These are phyloP conservation scores for Coilia nasus DNA, from an alignment of 2,797 vertebrate genomes.

Conservation along the genomic window DNA sequence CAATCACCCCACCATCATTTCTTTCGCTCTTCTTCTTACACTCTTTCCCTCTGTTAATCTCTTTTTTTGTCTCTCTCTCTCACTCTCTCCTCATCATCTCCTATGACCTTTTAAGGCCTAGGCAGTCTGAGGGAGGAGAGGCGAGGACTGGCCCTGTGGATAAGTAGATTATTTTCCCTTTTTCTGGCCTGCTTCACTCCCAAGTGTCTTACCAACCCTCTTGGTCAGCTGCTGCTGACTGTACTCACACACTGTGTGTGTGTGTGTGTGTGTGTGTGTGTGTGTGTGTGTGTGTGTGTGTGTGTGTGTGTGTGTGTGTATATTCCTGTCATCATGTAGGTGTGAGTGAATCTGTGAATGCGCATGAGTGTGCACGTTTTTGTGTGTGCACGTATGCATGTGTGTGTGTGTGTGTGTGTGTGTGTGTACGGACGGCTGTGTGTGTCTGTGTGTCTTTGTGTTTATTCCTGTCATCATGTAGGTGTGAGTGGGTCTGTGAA, in stretches of 20 bases:
- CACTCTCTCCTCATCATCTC: conserved; percentile 9
- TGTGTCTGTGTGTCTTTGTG: background rate
- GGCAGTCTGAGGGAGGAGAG: background rate
- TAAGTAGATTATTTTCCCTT: conserved; percentile 3
- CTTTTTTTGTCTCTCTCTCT: background rate
- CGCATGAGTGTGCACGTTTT: background rate
- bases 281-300: no score
- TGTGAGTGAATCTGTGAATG: no score
- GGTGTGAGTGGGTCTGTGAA: no score
- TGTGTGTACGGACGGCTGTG: background rate
- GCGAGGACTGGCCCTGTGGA: background rate
- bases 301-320: no score
- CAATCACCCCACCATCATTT: no score
- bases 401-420: background rate
- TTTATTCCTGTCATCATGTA: background rate
- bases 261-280: background rate
- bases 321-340: background rate
- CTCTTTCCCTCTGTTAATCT: background rate
- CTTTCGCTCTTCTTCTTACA: no score
- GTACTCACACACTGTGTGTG: background rate
- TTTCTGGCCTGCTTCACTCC: background rate
- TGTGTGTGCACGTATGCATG: background rate
- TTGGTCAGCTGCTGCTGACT: conserved; percentile 8
- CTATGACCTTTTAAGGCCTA: conserved; percentile 13
- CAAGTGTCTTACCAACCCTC: background rate